These are phyloP conservation scores for Drosophila lowei DNA, from an alignment of 1,140 invertebrate genomes.

Conservation along the genomic window DNA sequence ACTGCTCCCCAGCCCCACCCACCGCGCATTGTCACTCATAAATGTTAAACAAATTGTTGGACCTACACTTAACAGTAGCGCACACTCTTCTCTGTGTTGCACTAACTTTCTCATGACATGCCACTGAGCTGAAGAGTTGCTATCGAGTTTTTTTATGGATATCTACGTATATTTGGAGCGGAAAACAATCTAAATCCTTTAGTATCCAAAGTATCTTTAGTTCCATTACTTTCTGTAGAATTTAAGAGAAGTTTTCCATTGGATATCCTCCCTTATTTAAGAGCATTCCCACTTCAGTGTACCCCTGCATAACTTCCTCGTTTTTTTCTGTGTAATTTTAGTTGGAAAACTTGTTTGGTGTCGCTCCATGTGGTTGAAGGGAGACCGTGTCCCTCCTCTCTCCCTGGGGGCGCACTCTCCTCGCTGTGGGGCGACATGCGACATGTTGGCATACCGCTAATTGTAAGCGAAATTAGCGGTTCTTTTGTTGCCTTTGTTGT, in stretches of 20 bases:
- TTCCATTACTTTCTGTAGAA: too few relatives aligned
- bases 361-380: constrained; percentile 4
- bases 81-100: too few relatives aligned
- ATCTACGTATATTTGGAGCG: too few relatives aligned
- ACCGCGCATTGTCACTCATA: constrained; percentile 52
- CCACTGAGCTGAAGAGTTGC: too few relatives aligned
- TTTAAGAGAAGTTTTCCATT: too few relatives aligned
- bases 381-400: background rate
- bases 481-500: constrained; percentile 32
- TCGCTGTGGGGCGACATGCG: constrained; percentile 23
- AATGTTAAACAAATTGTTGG: constrained; percentile 57
- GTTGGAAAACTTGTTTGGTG: constrained; percentile 52
- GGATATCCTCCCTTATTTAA: background rate
- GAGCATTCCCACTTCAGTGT: background rate
- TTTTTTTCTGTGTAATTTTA: constrained; percentile 17
- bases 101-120: too few relatives aligned
- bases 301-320: constrained; percentile 1
- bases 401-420: background rate
- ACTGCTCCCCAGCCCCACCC: constrained; percentile 10
- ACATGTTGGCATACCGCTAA: constrained; percentile 72
- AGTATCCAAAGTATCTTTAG: too few relatives aligned
- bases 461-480: constrained; percentile 81
- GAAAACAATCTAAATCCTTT: too few relatives aligned
- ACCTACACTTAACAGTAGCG: background rate
- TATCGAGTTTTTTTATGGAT: too few relatives aligned